Conservation (phyloP, 2,113 vertebrate species). For the Ahaetulla prasina region DNA sequence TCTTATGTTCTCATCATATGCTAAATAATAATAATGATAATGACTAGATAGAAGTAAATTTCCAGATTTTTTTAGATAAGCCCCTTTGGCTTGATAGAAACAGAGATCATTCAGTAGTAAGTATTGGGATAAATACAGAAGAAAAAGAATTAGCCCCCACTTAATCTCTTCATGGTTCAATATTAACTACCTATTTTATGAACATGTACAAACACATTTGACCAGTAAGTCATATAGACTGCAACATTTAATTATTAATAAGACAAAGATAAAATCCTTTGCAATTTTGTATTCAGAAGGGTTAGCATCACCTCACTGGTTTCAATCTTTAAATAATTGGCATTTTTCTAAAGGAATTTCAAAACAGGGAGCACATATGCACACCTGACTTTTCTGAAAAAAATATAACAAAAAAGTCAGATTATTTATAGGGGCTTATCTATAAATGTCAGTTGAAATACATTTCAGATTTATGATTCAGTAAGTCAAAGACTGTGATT, state of each 20-base stretch:
- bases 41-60: background rate
- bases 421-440: background rate
- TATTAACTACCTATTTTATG: background rate
- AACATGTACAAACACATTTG: background rate
- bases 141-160: background rate
- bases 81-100: background rate
- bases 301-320: background rate
- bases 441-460: background rate
- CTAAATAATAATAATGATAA: too few relatives aligned
- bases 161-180: background rate
- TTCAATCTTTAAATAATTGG: background rate
- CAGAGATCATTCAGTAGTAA: background rate
- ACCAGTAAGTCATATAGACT: background rate
- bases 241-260: background rate
- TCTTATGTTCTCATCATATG: too few relatives aligned
- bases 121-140: background rate
- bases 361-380: background rate
- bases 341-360: background rate
- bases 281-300: background rate
- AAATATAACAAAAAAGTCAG: background rate
- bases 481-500: background rate
- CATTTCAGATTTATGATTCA: background rate
- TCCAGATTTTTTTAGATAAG: background rate
- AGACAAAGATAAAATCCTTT: background rate
- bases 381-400: background rate